Conservation (phyloP, 1,140 invertebrate genomes). For the Meloidogyne chitwoodi region DNA sequence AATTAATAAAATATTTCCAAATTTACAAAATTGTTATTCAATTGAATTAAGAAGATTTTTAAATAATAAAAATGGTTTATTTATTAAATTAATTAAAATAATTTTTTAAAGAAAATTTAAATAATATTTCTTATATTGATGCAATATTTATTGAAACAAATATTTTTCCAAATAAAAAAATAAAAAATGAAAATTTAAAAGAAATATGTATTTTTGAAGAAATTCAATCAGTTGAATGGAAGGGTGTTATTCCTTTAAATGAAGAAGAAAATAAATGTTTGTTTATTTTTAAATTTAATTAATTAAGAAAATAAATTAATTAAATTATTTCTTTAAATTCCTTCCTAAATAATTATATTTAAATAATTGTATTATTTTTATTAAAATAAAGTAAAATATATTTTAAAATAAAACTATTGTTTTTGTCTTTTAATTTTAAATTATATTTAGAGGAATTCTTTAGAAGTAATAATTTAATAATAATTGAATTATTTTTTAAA, state of each 20-base stretch:
- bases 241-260: neutral
- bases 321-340: too few relatives aligned
- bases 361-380: too few relatives aligned
- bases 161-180: neutral
- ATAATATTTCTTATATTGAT: neutral
- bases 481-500: too few relatives aligned
- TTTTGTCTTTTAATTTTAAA: too few relatives aligned
- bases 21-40: neutral
- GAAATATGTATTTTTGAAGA: slow-evolving; percentile 12
- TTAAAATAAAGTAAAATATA: too few relatives aligned
- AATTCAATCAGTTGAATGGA: slow-evolving; percentile 12
- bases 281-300: too few relatives aligned
- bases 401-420: too few relatives aligned
- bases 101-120: neutral
- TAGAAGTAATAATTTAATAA: too few relatives aligned
- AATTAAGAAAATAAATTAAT: neutral
- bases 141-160: neutral
- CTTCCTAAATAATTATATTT: too few relatives aligned
- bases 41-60: neutral
- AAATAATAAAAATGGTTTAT: too few relatives aligned
- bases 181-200: neutral
- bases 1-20: neutral
- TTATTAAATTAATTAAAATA: too few relatives aligned
- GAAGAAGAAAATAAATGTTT: neutral
- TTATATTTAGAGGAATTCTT: too few relatives aligned